These are phyloP conservation scores for Platalea minor DNA, from an alignment of 2,797 vertebrate species.

Conservation along the genomic window DNA sequence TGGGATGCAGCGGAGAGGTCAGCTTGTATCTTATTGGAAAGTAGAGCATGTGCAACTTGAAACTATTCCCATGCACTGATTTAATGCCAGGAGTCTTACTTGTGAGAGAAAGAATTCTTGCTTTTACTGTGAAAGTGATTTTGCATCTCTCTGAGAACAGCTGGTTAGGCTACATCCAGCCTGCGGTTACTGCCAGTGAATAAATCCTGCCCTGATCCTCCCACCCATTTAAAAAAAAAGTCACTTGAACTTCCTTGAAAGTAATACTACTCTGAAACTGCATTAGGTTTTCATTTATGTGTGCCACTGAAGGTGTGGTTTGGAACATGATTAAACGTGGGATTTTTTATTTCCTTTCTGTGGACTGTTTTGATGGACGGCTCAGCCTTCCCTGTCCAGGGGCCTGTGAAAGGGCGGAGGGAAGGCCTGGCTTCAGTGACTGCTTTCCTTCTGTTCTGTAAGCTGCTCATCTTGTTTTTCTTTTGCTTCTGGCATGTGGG, in stretches of 20 bases:
- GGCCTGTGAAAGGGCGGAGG: background rate
- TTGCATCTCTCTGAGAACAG: background rate
- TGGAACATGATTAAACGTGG: background rate
- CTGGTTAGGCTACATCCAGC: background rate
- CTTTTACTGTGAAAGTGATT: background rate
- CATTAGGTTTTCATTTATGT: background rate
- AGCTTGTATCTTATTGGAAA: background rate
- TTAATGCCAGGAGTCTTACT: background rate
- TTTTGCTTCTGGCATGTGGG: background rate
- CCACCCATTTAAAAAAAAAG: background rate
- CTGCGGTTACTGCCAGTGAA: background rate
- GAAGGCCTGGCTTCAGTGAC: background rate
- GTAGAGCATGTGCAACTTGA: background rate
- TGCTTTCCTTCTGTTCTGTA: background rate
- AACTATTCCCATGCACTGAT: background rate
- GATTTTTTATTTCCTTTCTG: background rate
- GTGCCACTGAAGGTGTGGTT: background rate
- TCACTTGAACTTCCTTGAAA: background rate
- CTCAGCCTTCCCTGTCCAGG: background rate
- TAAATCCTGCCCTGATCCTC: background rate
- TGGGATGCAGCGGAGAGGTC: background rate
- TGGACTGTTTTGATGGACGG: background rate
- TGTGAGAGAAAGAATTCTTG: background rate
- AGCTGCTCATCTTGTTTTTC: constrained; percentile 6
- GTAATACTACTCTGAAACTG: background rate